Percentiles rank a stretch among this genome's conserved stretches.
phyloP scores from a whole-genome alignment of 37 sponge, comb jelly and placozoan genomes.

The Mnemiopsis leidyi region DNA sequence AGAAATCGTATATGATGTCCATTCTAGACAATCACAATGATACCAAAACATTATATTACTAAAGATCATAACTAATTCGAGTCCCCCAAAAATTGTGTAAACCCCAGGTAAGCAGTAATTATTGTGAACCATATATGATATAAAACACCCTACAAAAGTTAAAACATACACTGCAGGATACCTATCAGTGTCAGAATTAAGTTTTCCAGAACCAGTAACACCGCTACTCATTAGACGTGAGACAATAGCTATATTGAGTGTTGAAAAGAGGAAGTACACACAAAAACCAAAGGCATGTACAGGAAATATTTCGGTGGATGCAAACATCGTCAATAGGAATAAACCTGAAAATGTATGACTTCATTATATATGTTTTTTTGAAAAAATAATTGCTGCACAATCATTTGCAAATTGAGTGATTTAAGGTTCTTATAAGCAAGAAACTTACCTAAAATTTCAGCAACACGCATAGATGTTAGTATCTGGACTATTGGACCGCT shows the following conservation, averaged over 20 bases:
- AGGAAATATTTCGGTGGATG: slow-evolving; percentile 39
- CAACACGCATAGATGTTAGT: not conserved
- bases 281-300: slow-evolving; percentile 53
- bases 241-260: not conserved
- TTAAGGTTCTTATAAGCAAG: too few species aligned
- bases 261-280: slow-evolving; percentile 36
- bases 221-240: not conserved
- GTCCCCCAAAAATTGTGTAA: slow-evolving; percentile 30
- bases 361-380: not conserved
- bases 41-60: slow-evolving; percentile 34
- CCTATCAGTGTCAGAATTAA: not conserved
- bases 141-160: slow-evolving; percentile 50
- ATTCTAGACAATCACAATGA: not conserved
- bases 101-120: slow-evolving; percentile 14
- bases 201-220: slow-evolving; percentile 40
- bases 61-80: slow-evolving; percentile 46
- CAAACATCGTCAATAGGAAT: slow-evolving; percentile 60
- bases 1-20: slow-evolving; percentile 34
- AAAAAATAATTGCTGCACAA: too few species aligned
- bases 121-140: slow-evolving; percentile 22
- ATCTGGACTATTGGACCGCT: not conserved
- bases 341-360: slow-evolving; percentile 64
- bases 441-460: slow-evolving; percentile 9
- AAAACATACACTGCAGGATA: slow-evolving; percentile 2
- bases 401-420: too few species aligned